These are phyloP conservation scores for Aurelia sp. DNA, from an alignment of 30 jellyfish, hydroid and myxozoan genomes.

Conservation along the genomic window DNA sequence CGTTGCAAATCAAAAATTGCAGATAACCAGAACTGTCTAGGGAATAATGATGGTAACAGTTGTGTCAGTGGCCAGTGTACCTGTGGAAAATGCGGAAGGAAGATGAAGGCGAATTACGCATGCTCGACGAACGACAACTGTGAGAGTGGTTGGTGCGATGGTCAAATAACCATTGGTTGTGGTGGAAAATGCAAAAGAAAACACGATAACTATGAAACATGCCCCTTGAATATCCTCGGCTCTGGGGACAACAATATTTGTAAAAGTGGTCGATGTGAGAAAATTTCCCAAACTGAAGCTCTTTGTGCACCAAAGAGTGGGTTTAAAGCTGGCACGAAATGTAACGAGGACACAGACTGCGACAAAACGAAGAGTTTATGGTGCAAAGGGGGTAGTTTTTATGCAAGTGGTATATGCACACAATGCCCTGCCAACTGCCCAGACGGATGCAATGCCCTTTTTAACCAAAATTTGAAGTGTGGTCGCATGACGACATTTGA, in stretches of 20 bases:
- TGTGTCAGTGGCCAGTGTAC: constrained; percentile 6
- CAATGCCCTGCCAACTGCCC: constrained; percentile 4
- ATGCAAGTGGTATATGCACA: neutral
- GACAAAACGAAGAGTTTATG: neutral
- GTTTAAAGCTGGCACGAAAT: neutral
- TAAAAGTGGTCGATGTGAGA: constrained; percentile 1
- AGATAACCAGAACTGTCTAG: neutral
- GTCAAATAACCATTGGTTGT: neutral
- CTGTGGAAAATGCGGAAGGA: constrained; percentile 7
- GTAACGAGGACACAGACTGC: constrained; percentile 5
- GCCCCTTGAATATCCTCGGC: neutral
- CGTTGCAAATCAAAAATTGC: neutral
- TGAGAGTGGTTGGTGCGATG: neutral
- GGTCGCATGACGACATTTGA: constrained; percentile 10
- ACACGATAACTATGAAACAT: neutral
- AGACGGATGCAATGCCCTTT: constrained; percentile 3
- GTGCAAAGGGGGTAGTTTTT: neutral
- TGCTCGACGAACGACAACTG: neutral
- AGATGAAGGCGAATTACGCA: neutral
- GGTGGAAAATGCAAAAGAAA: constrained; percentile 1
- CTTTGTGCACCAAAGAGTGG: constrained; percentile 1
- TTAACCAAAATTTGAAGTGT: neutral
- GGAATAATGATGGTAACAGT: neutral
- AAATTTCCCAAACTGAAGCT: neutral
- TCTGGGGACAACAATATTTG: neutral